phyloP scores from a whole-genome alignment of 2,113 vertebrate species.

The Brachyhypopomus occidentalis region DNA sequence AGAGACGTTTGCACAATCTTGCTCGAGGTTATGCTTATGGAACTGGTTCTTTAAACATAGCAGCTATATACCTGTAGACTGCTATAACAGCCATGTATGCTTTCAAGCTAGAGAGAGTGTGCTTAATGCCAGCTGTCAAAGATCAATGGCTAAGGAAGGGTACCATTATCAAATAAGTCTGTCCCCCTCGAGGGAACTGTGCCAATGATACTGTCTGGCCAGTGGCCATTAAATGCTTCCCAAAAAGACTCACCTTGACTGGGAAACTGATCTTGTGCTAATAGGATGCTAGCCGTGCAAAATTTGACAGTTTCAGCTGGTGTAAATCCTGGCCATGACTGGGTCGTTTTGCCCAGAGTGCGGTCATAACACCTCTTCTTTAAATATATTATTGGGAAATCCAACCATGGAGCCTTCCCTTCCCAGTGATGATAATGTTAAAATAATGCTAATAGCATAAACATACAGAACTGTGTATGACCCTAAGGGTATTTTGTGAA shows the following conservation, averaged over 20 bases:
- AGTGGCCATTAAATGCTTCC: conserved; percentile 32
- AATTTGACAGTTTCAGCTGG: conserved; percentile 16
- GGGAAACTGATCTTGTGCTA: not conserved
- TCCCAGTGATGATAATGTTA: no score
- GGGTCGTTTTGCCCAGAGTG: not conserved
- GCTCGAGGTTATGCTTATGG: not conserved
- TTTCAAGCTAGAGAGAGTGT: conserved; percentile 34
- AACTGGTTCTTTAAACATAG: not conserved
- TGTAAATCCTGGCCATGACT: not conserved
- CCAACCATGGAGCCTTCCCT: no score
- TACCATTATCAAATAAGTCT: conserved; percentile 33
- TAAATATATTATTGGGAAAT: not conserved
- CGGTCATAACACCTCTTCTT: not conserved
- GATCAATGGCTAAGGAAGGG: conserved; percentile 28
- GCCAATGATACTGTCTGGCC: conserved; percentile 23
- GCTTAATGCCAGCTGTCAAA: conserved; percentile 20
- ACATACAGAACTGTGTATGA: no score
- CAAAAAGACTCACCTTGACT: conserved; percentile 21
- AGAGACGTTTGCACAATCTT: no score
- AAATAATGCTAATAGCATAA: no score
- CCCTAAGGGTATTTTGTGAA: no score
- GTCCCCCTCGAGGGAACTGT: conserved; percentile 29
- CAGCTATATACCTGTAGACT: not conserved
- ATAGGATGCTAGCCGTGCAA: conserved; percentile 11
- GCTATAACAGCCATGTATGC: not conserved